These are phyloP conservation scores for Carcina quercana DNA, from an alignment of 2,888 invertebrate species.

Conservation along the genomic window DNA sequence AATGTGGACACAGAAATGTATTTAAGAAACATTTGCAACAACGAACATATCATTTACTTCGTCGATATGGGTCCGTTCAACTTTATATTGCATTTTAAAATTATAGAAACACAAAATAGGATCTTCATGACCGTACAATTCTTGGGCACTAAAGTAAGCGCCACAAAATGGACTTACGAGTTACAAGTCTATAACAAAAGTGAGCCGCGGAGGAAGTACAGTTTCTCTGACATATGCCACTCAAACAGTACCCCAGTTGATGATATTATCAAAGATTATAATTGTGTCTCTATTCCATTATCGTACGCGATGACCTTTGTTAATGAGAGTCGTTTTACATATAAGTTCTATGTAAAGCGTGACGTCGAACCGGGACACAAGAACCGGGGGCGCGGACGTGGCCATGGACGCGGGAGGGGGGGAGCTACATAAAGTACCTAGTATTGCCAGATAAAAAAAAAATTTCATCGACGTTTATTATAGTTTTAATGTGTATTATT, in stretches of 20 bases:
- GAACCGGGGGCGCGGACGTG: constrained; percentile 3
- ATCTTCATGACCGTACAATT: constrained; percentile 42
- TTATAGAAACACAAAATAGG: constrained; percentile 22
- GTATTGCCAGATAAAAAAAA: no score
- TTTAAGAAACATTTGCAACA: constrained; percentile 22
- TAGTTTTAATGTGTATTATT: no score
- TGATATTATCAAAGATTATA: constrained; percentile 25
- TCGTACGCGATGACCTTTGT: constrained; percentile 23
- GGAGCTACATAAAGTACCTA: no score
- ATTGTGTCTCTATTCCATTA: constrained; percentile 34
- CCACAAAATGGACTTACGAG: constrained; percentile 50
- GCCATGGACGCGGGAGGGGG: constrained; percentile 7
- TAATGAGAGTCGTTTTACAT: constrained; percentile 23
- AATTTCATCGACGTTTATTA: no score
- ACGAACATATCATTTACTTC: constrained; percentile 28
- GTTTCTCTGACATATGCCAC: constrained; percentile 31
- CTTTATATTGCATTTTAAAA: constrained; percentile 41
- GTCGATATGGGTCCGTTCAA: constrained; percentile 31
- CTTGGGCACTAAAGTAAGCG: constrained; percentile 22
- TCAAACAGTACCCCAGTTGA: constrained; percentile 23
- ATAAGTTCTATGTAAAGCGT: constrained; percentile 32
- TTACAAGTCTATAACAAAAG: constrained; percentile 50
- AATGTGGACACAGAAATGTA: constrained; percentile 39
- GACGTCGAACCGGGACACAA: not conserved
- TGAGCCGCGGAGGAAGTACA: constrained; percentile 38